A percentile compares a stretch with the other conserved stretches of the same genome.
Conservation (phyloP, 1,140 invertebrate species). For the Portunus trituberculatus region DNA sequence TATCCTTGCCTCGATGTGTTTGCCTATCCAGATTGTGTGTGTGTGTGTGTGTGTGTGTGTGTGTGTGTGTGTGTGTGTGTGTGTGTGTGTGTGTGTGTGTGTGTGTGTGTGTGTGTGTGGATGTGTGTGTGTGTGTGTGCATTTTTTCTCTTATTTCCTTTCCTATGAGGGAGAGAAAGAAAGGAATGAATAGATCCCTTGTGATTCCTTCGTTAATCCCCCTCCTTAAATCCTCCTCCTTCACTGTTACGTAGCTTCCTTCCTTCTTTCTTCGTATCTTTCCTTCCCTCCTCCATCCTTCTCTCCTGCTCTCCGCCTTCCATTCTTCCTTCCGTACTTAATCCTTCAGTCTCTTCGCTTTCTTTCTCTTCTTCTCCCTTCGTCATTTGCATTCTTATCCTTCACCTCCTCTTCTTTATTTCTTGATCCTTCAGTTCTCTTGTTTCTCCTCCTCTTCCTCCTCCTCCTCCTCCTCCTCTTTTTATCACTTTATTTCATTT, state of each 20-base stretch:
- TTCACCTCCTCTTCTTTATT: too few relatives aligned
- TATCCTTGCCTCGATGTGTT: not conserved
- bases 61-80: slow-evolving; percentile 27
- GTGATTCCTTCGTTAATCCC: too few relatives aligned
- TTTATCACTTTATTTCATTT: not conserved
- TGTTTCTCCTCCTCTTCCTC: too few relatives aligned
- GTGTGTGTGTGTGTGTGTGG: too few relatives aligned
- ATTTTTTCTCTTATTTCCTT: too few relatives aligned
- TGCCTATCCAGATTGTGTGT: not conserved
- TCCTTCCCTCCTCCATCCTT: not conserved
- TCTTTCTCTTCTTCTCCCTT: too few relatives aligned
- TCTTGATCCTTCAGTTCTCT: too few relatives aligned
- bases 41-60: slow-evolving; percentile 27
- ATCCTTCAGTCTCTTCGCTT: not conserved
- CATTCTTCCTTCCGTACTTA: not conserved
- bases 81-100: not conserved
- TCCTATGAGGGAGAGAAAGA: too few relatives aligned
- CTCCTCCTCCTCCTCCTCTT: not conserved
- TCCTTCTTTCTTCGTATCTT: not conserved
- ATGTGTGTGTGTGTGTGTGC: too few relatives aligned
- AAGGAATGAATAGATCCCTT: too few relatives aligned
- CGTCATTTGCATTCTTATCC: too few relatives aligned
- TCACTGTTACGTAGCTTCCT: not conserved
- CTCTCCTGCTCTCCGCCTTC: not conserved
- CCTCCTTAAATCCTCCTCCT: too few relatives aligned